Conservation (phyloP, 2,797 vertebrate genomes). For the Rhinatrema bivittatum region DNA sequence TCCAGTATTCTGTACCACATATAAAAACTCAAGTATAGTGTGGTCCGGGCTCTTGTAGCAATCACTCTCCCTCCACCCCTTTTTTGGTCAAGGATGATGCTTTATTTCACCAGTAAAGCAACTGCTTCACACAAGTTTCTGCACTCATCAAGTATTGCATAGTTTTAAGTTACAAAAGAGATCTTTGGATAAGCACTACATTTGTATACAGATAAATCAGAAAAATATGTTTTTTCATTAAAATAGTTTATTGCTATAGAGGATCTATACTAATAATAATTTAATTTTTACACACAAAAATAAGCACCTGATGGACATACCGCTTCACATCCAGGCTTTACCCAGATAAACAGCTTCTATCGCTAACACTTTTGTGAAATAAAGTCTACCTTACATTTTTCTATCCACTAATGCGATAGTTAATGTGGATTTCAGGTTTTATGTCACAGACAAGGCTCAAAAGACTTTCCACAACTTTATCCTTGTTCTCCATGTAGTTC, state of each 20-base stretch:
- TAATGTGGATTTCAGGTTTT: slow-evolving; percentile 64
- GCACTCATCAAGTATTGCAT: too few relatives aligned
- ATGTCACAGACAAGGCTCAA: slow-evolving; percentile 62
- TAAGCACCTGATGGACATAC: too few relatives aligned
- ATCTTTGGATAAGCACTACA: slow-evolving; percentile 16
- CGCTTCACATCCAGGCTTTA: slow-evolving; percentile 19
- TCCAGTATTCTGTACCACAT: too few relatives aligned
- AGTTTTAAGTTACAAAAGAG: too few relatives aligned
- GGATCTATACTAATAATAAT: slow-evolving; percentile 35
- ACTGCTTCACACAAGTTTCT: too few relatives aligned
- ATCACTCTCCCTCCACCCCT: too few relatives aligned
- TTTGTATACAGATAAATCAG: slow-evolving; percentile 3
- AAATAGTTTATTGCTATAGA: slow-evolving; percentile 1
- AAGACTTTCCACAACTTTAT: slow-evolving; percentile 57
- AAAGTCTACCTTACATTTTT: neutral
- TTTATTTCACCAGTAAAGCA: too few relatives aligned
- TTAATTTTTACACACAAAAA: slow-evolving; percentile 28
- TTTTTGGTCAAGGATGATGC: too few relatives aligned
- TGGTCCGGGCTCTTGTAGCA: too few relatives aligned
- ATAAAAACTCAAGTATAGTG: too few relatives aligned
- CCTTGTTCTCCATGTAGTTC: slow-evolving; percentile 60
- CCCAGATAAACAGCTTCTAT: slow-evolving; percentile 2
- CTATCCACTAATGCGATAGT: slow-evolving; percentile 65
- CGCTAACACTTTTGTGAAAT: slow-evolving; percentile 1
- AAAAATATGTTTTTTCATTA: slow-evolving; percentile 9